phyloP scores from a whole-genome alignment of 2,113 vertebrate species.

The Thalassoma bifasciatum region DNA sequence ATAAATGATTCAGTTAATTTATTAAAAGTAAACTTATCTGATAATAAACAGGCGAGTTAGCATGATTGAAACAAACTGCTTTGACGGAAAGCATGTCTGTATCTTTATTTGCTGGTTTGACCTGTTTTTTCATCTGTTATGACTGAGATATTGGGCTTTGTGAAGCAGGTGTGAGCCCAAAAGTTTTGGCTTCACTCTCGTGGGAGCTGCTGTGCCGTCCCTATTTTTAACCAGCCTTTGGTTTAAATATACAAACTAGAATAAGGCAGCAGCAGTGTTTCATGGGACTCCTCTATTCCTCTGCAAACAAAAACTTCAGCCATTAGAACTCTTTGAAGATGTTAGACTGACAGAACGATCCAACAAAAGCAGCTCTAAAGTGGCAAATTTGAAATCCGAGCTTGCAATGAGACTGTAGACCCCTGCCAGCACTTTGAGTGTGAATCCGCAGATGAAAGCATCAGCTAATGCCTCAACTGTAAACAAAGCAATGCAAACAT shows the following conservation, averaged over 20 bases:
- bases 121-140: no score
- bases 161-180: background rate
- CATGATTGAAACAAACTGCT: no score
- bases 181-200: no score
- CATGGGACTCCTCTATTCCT: background rate
- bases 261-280: background rate
- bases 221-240: background rate
- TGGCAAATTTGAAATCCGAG: slow-evolving; percentile 9
- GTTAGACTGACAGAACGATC: background rate
- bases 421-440: background rate
- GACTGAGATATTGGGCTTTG: background rate
- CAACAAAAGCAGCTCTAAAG: slow-evolving; percentile 10
- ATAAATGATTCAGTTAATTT: no score
- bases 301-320: slow-evolving; percentile 2
- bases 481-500: slow-evolving; percentile 56
- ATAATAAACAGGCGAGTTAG: no score
- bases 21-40: no score
- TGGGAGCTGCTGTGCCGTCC: no score
- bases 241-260: background rate
- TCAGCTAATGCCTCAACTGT: slow-evolving; percentile 45
- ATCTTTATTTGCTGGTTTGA: no score
- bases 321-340: slow-evolving; percentile 14
- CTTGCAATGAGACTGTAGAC: background rate
- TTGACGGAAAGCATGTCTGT: no score
- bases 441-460: slow-evolving; percentile 43